Evolutionary conservation across 2,797 vertebrate species (phyloP), one percentile per base, ranked within the genome.

Genomic region (Vultur gryphus): DNA sequence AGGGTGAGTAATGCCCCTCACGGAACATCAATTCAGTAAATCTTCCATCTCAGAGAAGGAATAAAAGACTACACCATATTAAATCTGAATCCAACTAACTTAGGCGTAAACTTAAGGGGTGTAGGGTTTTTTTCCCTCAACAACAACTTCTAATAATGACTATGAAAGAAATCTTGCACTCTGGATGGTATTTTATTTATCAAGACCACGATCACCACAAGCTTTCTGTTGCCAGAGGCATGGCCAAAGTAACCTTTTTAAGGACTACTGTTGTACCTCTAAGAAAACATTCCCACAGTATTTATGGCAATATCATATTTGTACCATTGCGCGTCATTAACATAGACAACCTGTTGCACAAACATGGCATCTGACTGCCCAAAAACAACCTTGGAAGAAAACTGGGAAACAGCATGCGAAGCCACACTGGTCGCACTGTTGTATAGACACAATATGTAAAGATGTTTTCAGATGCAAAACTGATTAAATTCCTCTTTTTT

Each of bases 401-500:
- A 59, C 12, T 44, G 17, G 48, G 55, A 43, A 78, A 26, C 3
- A 29, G 18, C 43, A 26, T 0, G 2, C 29, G 44, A 82, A 80
- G 52, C n/a, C 57, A 77, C 25, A 19, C 19, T 7, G 6, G 66
- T n/a, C 7, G 0, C 11, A 5, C 10, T 66, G 11, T 1, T 43
- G 7, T 4, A 80, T 0, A 75, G 28, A 21, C 19, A 72, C 31
- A 62, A 41, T 0, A 26, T 0, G 0, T 16, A 58, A 61, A 89
- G 37, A 85, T 33, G 24, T 54, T 93, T 78, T 43, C 43, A 54
- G 37, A 52, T 31, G 37, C 17, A 77, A 85, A 80, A n/a, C 3
- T 31, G 17, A 65, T 28, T 37, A 16, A 66, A 75, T 33, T 59
- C 18, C 14, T 12, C 7, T 11, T 71, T 64, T 57, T 35, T 14